Evolutionary conservation across 2,797 vertebrate species (phyloP), one percentile per base, ranked within the genome.

Genomic region (Rhodeus uyekii): DNA sequence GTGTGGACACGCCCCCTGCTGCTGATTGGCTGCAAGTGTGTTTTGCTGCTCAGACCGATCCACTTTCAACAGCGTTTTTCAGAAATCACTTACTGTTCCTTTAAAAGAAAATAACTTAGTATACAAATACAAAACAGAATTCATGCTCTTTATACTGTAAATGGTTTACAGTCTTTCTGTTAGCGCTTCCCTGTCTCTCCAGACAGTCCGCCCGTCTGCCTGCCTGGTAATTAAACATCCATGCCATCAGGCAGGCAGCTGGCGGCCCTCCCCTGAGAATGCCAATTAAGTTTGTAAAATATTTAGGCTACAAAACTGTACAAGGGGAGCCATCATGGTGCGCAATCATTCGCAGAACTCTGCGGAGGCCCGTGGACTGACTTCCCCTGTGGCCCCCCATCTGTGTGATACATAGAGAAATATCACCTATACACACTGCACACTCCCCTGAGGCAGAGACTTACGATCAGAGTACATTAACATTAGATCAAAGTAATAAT

Each of bases 231-330:
- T 95, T 95, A 95, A 91, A 93, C 92, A 91, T 88, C 89, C 90
- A 89, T 72, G 90, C 93, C 94, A 95, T 94, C 92, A 93, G 94
- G 92, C 93, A 91, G 93, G 94, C 95, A 95, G 94, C 94, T 95
- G 95, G 92, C 91, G 86, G 90, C 88, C 89, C 89, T 90, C 94
- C 93, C 93, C 77, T 1, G 91, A 94, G 95, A 90, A 95, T 92
- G 95, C 93, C 94, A 95, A 95, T 95, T 95, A 95, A 94, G 93
- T 95, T 94, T 93, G 94, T 94, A 94, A 95, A 95, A 95, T 93
- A 95, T 95, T 95, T 95, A 95, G 91, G 94, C 92, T 94, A 95
- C 94, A 95, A 95, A 95, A 95, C 93, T 94, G 93, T 94, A 95
- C 93, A 95, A 94, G 93, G 91, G 90, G 87, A 90, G 89, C 88